Evolutionary conservation across 53 echinoderm and acorn worm species (phyloP).

Genomic region (Luidia sarsii): DNA sequence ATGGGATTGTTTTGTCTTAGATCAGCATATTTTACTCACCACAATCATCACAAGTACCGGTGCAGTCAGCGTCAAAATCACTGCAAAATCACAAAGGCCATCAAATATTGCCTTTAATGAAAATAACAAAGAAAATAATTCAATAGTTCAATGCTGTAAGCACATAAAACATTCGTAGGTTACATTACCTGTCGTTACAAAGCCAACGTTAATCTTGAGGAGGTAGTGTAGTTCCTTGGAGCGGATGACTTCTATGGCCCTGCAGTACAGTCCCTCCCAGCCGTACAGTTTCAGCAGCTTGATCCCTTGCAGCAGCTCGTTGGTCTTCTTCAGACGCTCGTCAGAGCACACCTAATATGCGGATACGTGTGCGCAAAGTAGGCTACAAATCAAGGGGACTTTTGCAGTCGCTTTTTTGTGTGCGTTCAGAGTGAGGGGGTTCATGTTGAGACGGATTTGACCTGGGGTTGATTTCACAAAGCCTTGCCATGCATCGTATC

Average conservation of each 20-base stretch:
- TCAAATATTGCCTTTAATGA: conserved; percentile 1
- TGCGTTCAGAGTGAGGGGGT: no score
- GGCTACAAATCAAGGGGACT: no score
- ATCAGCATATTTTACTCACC: conserved; percentile 43
- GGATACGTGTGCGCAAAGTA: no score
- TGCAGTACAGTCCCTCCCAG: conserved; percentile 71
- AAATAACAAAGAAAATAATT: no score
- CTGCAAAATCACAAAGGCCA: conserved; percentile 47
- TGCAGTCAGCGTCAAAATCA: conserved; percentile 36
- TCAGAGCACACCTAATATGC: conserved; percentile 59
- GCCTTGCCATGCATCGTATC: no score
- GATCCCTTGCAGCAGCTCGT: conserved; percentile 76
- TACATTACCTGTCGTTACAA: conserved; percentile 45
- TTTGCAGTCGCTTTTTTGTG: no score
- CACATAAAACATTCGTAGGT: background rate
- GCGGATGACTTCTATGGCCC: conserved; percentile 57
- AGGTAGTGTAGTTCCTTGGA: conserved; percentile 47
- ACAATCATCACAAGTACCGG: conserved; percentile 50
- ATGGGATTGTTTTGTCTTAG: no score
- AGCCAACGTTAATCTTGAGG: conserved; percentile 21
- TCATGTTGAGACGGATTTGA: no score
- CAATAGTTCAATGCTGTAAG: no score
- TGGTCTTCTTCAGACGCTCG: conserved; percentile 69
- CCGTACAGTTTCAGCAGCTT: conserved; percentile 76
- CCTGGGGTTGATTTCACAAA: no score